Percentiles rank a stretch among this genome's conserved stretches.
Evolutionary conservation across 2,797 vertebrate species (phyloP).

Genomic region (Acridotheres tristis): DNA sequence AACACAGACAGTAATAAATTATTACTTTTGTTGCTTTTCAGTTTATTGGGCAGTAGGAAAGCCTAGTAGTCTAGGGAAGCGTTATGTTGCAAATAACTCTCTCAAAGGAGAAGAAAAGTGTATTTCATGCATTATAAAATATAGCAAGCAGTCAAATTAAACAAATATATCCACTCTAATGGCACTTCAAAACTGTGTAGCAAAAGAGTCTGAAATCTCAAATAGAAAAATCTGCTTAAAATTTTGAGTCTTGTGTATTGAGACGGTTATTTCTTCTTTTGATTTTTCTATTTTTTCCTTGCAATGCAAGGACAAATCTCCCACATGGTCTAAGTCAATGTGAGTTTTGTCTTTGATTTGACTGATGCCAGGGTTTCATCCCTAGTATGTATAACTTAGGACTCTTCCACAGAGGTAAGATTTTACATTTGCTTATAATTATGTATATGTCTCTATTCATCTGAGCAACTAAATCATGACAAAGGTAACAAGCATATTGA

Average conservation of each 20-base stretch:
- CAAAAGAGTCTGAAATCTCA: background rate
- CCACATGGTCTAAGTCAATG: background rate
- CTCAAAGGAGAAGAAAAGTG: background rate
- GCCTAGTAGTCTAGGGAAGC: background rate
- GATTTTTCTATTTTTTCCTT: background rate
- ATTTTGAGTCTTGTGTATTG: background rate
- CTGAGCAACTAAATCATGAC: background rate
- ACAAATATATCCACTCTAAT: background rate
- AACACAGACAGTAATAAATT: background rate
- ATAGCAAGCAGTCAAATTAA: constrained; percentile 10
- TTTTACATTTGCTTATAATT: background rate
- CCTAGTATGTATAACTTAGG: background rate
- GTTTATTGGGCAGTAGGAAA: background rate
- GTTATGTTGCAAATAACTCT: constrained; percentile 14
- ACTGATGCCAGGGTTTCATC: background rate
- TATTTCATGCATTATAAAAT: constrained; percentile 15
- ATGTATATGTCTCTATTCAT: background rate
- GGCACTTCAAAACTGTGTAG: background rate
- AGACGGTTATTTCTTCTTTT: background rate
- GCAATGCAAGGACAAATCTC: background rate
- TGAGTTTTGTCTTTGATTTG: background rate
- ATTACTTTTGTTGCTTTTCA: background rate
- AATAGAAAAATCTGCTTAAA: background rate
- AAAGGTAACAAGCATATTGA: background rate
- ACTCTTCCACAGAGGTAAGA: background rate